Conservation (phyloP, 2,113 vertebrate genomes). For the Oreochromis niloticus region DNA sequence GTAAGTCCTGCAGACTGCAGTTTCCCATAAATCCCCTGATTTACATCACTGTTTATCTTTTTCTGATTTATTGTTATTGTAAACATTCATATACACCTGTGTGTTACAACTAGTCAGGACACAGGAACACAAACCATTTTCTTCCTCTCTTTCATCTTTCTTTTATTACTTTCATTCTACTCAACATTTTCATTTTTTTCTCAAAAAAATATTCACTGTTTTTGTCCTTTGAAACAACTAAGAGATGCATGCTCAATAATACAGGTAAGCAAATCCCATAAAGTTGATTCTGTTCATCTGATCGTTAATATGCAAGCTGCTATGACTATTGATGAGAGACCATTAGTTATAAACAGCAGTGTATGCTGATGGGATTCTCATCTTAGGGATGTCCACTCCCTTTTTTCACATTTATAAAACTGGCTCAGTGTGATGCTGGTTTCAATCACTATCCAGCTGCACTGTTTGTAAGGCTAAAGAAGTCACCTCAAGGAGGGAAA, state of each 20-base stretch:
- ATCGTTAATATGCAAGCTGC: fast-evolving
- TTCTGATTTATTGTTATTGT: not conserved
- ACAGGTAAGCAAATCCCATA: fast-evolving
- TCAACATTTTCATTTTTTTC: not conserved
- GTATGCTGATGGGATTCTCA: fast-evolving
- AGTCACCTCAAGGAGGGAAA: not conserved
- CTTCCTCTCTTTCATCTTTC: fast-evolving
- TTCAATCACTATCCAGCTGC: not conserved
- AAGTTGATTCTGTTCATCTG: not conserved
- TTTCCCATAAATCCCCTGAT: not conserved
- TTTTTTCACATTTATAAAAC: fast-evolving
- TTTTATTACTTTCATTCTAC: not conserved
- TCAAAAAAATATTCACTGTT: fast-evolving
- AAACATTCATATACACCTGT: fast-evolving
- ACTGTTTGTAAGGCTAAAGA: fast-evolving
- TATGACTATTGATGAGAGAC: fast-evolving
- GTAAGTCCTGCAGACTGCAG: not conserved
- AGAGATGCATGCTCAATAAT: not conserved
- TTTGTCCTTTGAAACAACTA: not conserved
- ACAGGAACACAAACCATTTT: not conserved
- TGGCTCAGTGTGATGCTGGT: not conserved
- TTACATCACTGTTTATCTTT: not conserved
- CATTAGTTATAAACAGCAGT: fast-evolving
- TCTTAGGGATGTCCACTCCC: fast-evolving
- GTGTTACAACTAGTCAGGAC: not conserved